These are phyloP conservation scores for Mobula birostris DNA, from an alignment of 2,113 vertebrate genomes.

Conservation along the genomic window DNA sequence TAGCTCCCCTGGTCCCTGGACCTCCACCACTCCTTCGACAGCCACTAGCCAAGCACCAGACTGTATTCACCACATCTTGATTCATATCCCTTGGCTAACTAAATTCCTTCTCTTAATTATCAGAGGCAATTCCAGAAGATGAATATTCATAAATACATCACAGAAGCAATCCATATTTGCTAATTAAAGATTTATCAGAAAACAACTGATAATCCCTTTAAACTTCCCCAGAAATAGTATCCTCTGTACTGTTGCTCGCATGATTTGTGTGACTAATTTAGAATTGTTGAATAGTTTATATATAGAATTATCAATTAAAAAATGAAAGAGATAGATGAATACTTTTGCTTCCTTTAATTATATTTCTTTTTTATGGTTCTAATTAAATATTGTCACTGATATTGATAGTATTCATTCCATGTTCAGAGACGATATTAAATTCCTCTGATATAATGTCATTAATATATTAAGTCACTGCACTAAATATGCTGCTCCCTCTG, in stretches of 20 bases:
- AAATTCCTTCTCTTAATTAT: background rate
- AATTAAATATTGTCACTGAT: slow-evolving; percentile 13
- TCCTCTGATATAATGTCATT: slow-evolving; percentile 6
- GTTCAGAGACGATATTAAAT: background rate
- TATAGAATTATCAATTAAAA: background rate
- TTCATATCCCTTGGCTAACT: background rate
- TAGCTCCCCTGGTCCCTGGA: background rate
- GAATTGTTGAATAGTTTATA: background rate
- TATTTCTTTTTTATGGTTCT: slow-evolving; percentile 10
- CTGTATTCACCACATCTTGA: background rate
- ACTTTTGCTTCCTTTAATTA: slow-evolving; percentile 14
- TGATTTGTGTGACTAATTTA: slow-evolving; percentile 15
- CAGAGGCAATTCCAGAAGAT: background rate
- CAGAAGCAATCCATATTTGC: background rate
- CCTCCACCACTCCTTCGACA: too few species aligned
- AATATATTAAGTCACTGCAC: slow-evolving; percentile 20
- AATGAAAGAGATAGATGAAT: slow-evolving; percentile 25
- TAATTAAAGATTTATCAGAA: background rate
- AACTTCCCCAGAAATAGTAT: background rate
- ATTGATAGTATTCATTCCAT: slow-evolving; percentile 23
- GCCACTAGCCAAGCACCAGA: background rate
- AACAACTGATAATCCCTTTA: background rate
- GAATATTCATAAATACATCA: background rate
- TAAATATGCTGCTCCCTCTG: background rate
- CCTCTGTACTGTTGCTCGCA: background rate